Percentiles rank a stretch among this genome's conserved stretches.
Conservation (phyloP, 2,797 vertebrate species). For the Mallotus villosus region DNA sequence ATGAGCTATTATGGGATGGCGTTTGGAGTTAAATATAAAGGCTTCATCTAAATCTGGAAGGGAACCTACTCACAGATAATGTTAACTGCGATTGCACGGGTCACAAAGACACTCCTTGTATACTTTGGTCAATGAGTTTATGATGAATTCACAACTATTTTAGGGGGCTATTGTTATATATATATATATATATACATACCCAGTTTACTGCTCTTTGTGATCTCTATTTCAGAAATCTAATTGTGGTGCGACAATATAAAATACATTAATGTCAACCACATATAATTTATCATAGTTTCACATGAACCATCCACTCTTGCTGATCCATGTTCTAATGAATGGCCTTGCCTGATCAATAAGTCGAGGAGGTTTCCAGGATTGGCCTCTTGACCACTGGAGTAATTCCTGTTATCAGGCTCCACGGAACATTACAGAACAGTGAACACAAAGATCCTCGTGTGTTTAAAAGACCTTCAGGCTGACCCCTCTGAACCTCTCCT, state of each 20-base stretch:
- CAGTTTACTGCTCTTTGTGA: neutral
- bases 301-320: neutral
- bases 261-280: neutral
- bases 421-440: neutral
- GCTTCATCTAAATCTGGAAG: constrained; percentile 49
- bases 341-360: neutral
- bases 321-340: neutral
- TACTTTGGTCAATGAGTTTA: constrained; percentile 39
- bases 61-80: constrained; percentile 39
- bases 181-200: constrained; percentile 5
- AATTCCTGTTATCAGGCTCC: neutral
- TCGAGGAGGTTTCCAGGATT: neutral
- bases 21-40: constrained; percentile 46
- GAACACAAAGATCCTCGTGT: neutral
- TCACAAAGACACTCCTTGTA: constrained; percentile 44
- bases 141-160: constrained; percentile 35
- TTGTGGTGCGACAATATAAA: neutral
- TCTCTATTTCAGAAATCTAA: neutral
- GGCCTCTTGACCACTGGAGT: neutral
- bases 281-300: neutral
- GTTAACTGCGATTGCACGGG: constrained; percentile 19
- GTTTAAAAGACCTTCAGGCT: neutral
- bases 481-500: too few species aligned
- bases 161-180: neutral
- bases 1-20: constrained; percentile 40